Base-by-base conservation (phyloP, 2,888 invertebrate species). In the Eilema sororculum region DNA sequence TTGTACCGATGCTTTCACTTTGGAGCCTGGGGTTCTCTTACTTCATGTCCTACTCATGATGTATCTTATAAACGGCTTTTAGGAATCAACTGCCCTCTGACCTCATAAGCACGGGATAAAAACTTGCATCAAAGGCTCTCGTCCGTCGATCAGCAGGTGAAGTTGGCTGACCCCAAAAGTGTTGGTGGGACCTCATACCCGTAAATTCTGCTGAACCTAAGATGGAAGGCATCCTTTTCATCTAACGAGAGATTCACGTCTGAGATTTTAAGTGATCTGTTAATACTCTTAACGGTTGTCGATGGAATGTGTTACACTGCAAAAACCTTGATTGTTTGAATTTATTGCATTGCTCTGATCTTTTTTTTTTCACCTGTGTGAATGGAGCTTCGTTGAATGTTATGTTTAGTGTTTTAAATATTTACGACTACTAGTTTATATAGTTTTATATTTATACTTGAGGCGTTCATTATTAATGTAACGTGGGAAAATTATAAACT, bases 181-280 rank as follows among this genome's bases (percentile, higher is more conserved):
- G 3, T 41, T 41, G 41, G 4, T 41, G 13, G 41, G 8, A 4
- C 4, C 4, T 41, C 41, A 16, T 41, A 41, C 16, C 0, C 16
- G 13, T 41, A 85, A 80, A 81, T 82, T 78, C 76, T 79, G 84
- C 81, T 84, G 87, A 82, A 52, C 70, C 61, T 73, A 85, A 89
- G 89, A 90, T 85, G 81, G 83, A 89, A 89, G 78, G 79, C 79
- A 74, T 79, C 82, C 84, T 89, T 89, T 89, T 85, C 73, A 68
- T 72, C 68, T 67, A 22, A 24, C 74, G 68, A 75, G 58, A 37
- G 33, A 37, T 37, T 12, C 12, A 68, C 64, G 60, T 71, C 62
- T 57, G 65, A 37, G 60, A 75, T 59, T 65, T 59, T 46, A 58
- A 56, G 58, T 37, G 59, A 69, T 68, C 52, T 30, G 52, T 74